Evolutionary conservation across 2,888 invertebrate genomes (phyloP).

Genomic region (Caenorhabditis sp.): DNA sequence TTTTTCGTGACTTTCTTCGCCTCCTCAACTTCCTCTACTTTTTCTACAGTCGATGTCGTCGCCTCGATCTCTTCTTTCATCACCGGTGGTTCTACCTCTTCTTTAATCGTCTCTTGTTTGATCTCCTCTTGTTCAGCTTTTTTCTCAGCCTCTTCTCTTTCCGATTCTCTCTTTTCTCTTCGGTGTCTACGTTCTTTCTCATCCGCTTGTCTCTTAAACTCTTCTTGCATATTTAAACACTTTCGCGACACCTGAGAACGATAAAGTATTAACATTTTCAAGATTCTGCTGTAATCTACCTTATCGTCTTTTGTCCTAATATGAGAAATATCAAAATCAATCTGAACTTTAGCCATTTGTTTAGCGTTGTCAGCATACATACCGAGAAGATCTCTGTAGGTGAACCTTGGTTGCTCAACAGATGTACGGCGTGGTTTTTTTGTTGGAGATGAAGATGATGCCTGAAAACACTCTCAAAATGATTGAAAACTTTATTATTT

Average conservation of each 20-base stretch:
- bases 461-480: no score
- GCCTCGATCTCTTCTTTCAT: neutral
- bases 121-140: conserved; percentile 2
- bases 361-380: neutral
- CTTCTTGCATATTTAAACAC: neutral
- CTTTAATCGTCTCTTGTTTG: neutral
- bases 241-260: neutral
- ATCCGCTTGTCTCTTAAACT: neutral
- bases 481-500: no score
- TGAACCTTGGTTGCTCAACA: neutral
- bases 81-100: neutral
- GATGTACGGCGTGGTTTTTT: neutral
- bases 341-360: neutral
- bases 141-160: conserved; percentile 6
- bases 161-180: neutral
- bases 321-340: neutral
- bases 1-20: neutral
- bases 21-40: conserved; percentile 14
- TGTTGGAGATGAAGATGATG: neutral
- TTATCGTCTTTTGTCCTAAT: neutral
- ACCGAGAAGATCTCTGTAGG: neutral
- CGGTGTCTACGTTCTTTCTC: neutral
- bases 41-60: neutral
- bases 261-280: neutral
- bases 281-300: neutral